phyloP scores from a whole-genome alignment of 2,113 vertebrate genomes.

The Perca fluviatilis region DNA sequence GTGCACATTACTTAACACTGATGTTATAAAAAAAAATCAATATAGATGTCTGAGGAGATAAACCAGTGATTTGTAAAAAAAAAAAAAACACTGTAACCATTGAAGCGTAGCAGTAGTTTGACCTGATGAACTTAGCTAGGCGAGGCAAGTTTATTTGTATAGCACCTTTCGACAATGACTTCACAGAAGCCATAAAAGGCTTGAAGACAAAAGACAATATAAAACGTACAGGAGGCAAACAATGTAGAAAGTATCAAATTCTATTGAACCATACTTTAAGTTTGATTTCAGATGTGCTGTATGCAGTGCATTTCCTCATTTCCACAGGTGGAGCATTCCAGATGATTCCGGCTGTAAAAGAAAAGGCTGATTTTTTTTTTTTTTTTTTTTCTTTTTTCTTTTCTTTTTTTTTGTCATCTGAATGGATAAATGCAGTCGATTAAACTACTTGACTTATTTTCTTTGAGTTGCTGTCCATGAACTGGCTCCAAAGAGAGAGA shows the following conservation, averaged over 20 bases:
- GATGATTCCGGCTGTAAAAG: neutral
- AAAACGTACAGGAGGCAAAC: neutral
- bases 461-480: neutral
- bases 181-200: neutral
- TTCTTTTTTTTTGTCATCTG: neutral
- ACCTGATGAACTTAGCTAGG: neutral
- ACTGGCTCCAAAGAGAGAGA: neutral
- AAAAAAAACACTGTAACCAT: neutral
- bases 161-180: neutral
- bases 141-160: neutral
- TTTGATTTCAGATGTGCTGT: neutral
- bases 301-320: neutral
- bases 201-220: neutral
- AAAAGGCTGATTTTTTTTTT: neutral
- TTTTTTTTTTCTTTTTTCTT: too few species aligned
- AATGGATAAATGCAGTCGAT: neutral
- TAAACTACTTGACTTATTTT: neutral
- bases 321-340: neutral
- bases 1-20: constrained; percentile 16
- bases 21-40: neutral
- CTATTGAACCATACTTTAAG: neutral
- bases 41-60: neutral
- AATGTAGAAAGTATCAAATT: neutral
- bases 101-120: neutral
- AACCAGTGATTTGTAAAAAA: neutral